Conservation (phyloP, 2,888 invertebrate genomes). For the Laothoe populi region DNA sequence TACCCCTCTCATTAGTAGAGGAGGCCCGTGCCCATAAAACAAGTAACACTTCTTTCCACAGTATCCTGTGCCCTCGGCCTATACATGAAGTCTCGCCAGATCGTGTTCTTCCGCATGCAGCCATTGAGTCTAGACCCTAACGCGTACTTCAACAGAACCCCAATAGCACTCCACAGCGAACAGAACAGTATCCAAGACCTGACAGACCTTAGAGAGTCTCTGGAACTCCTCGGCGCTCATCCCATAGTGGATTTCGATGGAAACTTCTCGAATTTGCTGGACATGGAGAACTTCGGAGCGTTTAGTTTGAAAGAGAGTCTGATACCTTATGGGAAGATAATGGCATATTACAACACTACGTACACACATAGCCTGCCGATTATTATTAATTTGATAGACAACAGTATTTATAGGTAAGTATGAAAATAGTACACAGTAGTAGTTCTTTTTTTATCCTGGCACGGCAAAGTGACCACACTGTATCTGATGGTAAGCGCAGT, state of each 20-base stretch:
- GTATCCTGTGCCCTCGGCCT: constrained; percentile 88
- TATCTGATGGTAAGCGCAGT: too few species aligned
- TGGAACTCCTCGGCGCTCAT: constrained; percentile 68
- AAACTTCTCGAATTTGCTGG: constrained; percentile 86
- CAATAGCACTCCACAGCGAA: constrained; percentile 86
- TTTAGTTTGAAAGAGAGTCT: constrained; percentile 85
- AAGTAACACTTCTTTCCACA: constrained; percentile 47
- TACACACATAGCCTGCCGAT: constrained; percentile 92
- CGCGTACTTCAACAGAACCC: constrained; percentile 85
- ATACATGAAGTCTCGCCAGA: constrained; percentile 86
- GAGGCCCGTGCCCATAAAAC: neutral
- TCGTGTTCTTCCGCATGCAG: constrained; percentile 86
- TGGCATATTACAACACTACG: constrained; percentile 91
- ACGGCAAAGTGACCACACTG: neutral
- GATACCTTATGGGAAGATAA: constrained; percentile 82
- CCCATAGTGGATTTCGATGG: constrained; percentile 86
- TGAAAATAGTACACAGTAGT: neutral
- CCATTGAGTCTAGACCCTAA: constrained; percentile 86
- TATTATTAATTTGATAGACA: constrained; percentile 89
- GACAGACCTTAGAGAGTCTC: constrained; percentile 61
- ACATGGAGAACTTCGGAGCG: constrained; percentile 88
- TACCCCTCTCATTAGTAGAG: too few species aligned
- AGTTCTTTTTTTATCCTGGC: neutral
- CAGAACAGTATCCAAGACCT: constrained; percentile 69
- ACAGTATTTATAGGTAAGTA: constrained; percentile 88